These are phyloP conservation scores for Pseudomugil tenellus DNA, from an alignment of 2,797 vertebrate genomes.

Conservation along the genomic window DNA sequence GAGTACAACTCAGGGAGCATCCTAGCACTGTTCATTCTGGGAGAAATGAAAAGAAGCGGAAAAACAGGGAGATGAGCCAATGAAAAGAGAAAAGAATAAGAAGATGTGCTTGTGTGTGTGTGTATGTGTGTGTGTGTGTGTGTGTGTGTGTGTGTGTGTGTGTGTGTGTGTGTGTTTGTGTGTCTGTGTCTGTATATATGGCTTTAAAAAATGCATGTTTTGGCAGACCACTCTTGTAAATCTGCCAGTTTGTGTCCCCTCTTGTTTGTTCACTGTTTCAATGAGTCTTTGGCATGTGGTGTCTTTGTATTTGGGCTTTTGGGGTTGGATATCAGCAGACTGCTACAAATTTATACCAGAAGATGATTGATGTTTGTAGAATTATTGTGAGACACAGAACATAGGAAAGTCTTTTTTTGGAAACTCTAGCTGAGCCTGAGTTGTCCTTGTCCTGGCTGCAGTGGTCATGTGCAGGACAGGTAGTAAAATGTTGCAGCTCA, in stretches of 20 bases:
- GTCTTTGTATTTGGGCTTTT: slow-evolving; percentile 36
- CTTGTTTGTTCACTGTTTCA: slow-evolving; percentile 40
- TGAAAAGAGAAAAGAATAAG: background rate
- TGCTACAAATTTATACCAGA: slow-evolving; percentile 34
- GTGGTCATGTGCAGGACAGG: slow-evolving; percentile 59
- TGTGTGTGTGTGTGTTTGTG: slow-evolving; percentile 5
- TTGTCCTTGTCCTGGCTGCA: slow-evolving; percentile 70
- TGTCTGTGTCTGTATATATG: slow-evolving; percentile 18
- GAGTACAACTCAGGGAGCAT: slow-evolving; percentile 54
- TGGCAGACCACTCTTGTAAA: slow-evolving; percentile 24
- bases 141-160: slow-evolving; percentile 21
- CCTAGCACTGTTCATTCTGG: slow-evolving; percentile 31
- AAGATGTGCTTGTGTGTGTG: slow-evolving; percentile 8
- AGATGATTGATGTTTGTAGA: slow-evolving; percentile 65
- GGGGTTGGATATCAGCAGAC: slow-evolving; percentile 15
- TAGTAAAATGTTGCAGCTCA: slow-evolving; percentile 59
- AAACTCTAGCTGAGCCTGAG: slow-evolving; percentile 42
- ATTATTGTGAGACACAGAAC: slow-evolving; percentile 25
- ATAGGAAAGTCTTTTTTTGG: slow-evolving; percentile 5
- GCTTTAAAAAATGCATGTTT: slow-evolving; percentile 42
- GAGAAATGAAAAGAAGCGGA: slow-evolving; percentile 21
- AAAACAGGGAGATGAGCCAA: slow-evolving; percentile 8
- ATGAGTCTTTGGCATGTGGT: slow-evolving; percentile 30
- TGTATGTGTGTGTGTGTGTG: slow-evolving; percentile 4
- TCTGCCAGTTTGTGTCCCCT: slow-evolving; percentile 45